Evolutionary conservation across 2,888 invertebrate species (phyloP), one percentile per base, ranked within the genome.

Genomic region (Polia nebulosa): DNA sequence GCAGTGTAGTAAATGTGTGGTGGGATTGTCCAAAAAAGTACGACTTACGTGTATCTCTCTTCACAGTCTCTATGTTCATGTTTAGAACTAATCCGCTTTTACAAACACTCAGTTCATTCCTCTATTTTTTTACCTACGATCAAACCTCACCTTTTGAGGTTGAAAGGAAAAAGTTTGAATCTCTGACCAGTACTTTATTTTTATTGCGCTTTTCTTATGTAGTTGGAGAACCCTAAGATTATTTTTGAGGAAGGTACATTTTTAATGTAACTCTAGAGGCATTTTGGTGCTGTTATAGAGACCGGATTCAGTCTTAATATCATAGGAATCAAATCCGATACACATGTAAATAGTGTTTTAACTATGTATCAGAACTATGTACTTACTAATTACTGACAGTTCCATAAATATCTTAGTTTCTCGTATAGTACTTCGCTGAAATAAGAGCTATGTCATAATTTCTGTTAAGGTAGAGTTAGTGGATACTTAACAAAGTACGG

Each of bases 101-200:
- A 36, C n/a, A n/a, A n/a, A 11, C 11, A 29, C 51, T 51, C n/a
- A 29, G 11, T 51, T n/a, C 51, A 51, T 29, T 39, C 39, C n/a
- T 7, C 9, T 5, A 3, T 49, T n/a, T 9, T n/a, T 11, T n/a
- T 11, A 0, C 9, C 49, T 27, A n/a, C 17, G 15, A 27, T 41
- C 39, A 29, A 58, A 69, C 29, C 55, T 63, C 32, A 15, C 20
- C 44, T 45, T 68, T 68, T 59, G 29, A 41, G 52, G 44, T 41
- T 5, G 15, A 45, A 22, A 20, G 25, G 15, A 47, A 65, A 61
- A 60, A 59, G 36, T 55, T 77, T 49, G 5, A 20, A 20, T 53
- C 45, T 53, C 47, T 49, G 34, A 25, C 55, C 25, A 8, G 52
- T 44, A 61, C 32, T 66, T 73, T 39, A 62, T 63, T 60, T 73